Conservation (phyloP, 2,113 vertebrate species). For the Saccopteryx bilineata region DNA sequence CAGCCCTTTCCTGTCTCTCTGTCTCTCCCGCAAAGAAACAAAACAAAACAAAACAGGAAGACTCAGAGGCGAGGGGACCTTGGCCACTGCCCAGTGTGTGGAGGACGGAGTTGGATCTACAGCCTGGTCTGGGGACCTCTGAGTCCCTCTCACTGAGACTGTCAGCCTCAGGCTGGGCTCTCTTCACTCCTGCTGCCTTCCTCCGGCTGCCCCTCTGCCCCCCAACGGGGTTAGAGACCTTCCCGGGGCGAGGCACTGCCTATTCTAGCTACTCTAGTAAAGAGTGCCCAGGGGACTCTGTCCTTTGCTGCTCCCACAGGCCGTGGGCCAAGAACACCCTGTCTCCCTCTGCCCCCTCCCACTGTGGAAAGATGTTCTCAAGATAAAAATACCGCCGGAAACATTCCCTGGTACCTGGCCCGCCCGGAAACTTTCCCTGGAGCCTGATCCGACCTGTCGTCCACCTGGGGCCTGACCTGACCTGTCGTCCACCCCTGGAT, state of each 20-base stretch:
- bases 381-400: conserved; percentile 80
- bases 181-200: no score
- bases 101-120: neutral
- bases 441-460: neutral
- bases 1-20: no score
- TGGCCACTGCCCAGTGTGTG: neutral
- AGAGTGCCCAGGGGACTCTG: neutral
- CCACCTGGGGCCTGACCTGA: no score
- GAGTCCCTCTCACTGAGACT: accelerated
- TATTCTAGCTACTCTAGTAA: neutral
- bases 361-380: conserved; percentile 68
- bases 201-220: no score
- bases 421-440: conserved; percentile 52
- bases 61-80: neutral
- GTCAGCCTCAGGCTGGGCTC: neutral
- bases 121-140: no score
- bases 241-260: no score
- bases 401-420: conserved; percentile 43
- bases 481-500: neutral
- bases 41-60: neutral
- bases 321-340: conserved; percentile 74
- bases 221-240: neutral
- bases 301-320: conserved; percentile 54
- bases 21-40: no score
- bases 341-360: neutral